Base-by-base conservation (phyloP, 2,888 invertebrate species). In the Marronus borbonicus region DNA sequence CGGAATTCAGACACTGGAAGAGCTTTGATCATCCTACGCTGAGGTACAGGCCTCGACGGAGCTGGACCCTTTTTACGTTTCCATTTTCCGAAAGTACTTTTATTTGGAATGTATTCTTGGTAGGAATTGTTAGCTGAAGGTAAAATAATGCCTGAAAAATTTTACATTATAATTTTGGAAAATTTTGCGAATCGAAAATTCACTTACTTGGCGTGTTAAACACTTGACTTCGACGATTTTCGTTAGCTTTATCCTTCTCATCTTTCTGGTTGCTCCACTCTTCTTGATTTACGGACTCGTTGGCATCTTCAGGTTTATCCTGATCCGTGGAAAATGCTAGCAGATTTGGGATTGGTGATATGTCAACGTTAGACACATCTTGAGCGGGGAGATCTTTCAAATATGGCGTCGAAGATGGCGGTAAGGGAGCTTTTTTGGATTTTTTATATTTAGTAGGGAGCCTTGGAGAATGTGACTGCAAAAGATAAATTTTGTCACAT, bases 61-160 rank as follows among this genome's bases (percentile, higher is more conserved):
- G 96, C 96, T 0, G 94, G 96, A 0, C 95, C 95, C 85, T 96
- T 96, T 82, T 93, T 91, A 72, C 94, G 90, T 80, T 94, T 94
- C 91, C 93, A 94, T 85, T 93, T 92, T 20, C 93, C 94, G 80
- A 91, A 91, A 14, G 90, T 89, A 80, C 92, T 93, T 86, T 93
- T 93, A 82, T 93, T 91, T 4, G 88, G 86, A 3, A 87, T 84
- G 8, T 78, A 77, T n/a, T 75, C 74, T 24, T 68, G 58, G 36
- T 66, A 52, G 20, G 65, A 17, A 66, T 70, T 65, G 5, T 62
- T 66, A 10, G 49, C 31, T 8, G 72, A 75, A 14, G 77, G 65
- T 58, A 28, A 78, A 20, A 20, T 24, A 17, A 60, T 28, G 68
- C 66, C 76, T 66, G 69, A 31, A 5, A 31, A 31, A 31, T 31